Base-by-base conservation (phyloP, 1,140 invertebrate species). In the Brachionus rotundiformis region DNA sequence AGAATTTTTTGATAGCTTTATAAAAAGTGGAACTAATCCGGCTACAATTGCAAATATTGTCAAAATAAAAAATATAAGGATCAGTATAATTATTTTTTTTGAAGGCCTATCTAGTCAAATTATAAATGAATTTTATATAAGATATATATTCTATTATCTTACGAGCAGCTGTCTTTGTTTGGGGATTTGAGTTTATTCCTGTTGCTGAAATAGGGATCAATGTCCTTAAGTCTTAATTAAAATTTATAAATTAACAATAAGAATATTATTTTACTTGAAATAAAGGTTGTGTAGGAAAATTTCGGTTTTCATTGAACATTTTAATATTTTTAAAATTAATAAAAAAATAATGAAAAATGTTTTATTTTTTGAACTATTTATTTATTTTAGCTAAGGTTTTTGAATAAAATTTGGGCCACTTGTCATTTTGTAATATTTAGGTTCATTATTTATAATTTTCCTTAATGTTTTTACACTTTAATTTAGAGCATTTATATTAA, bases 1-100 rank as follows among this genome's bases (percentile, higher is more conserved):
- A 25, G 16, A 25, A 7, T 5, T 13, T 11, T 27, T 73, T 31
- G 68, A 19, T 8, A 73, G 25, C 27, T 44, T 73, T 0, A 73
- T 73, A 25, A 44, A 73, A 41, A 73, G 19, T 23, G 68, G 68
- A 44, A 73, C 44, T 11, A 73, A 41, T 13, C 68, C 68, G n/a
- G 44, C 7, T 16, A 19, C 39, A 19, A 44, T 41, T 25, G 39
- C 39, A 13, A 44, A 11, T 25, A 73, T 73, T 13, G 39, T n/a
- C 19, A 44, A 25, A 25, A 73, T 44, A 11, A 73, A 19, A 73
- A 44, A 25, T 13, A 41, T n/a, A 23, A 73, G 3, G 5, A 73
- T 23, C 3, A 73, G 11, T 39, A 6, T 2, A 44, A 73, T 11
- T 39, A 73, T 44, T 44, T 73, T 41, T 44, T 41, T 44, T 44